These are phyloP conservation scores for Polydrusus tereticollis DNA, from an alignment of 2,888 invertebrate species.

Conservation along the genomic window DNA sequence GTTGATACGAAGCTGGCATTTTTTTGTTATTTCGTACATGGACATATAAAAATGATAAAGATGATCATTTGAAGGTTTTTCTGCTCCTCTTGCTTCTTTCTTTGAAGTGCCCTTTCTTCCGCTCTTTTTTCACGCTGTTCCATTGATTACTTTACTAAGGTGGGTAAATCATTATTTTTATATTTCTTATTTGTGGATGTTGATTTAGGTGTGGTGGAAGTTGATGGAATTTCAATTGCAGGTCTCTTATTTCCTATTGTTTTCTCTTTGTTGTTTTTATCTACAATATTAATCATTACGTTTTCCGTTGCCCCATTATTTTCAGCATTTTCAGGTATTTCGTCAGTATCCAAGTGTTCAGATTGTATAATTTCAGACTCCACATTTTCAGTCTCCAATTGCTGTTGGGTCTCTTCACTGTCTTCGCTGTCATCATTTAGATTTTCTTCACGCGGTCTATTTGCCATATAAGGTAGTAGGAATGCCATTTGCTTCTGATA, in stretches of 20 bases:
- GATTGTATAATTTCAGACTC: not conserved
- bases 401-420: not conserved
- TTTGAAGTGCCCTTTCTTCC: slow-evolving; percentile 5
- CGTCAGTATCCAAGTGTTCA: not conserved
- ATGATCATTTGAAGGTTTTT: slow-evolving; percentile 8
- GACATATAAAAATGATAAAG: slow-evolving; percentile 22
- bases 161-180: not conserved
- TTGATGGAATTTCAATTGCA: too few relatives aligned
- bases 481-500: slow-evolving; percentile 49
- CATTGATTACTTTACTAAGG: slow-evolving; percentile 4
- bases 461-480: slow-evolving; percentile 43
- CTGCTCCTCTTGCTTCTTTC: slow-evolving; percentile 9
- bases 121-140: not conserved
- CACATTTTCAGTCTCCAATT: not conserved
- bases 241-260: too few relatives aligned
- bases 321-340: slow-evolving; percentile 3
- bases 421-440: slow-evolving; percentile 17
- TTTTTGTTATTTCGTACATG: slow-evolving; percentile 18
- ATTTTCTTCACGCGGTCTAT: slow-evolving; percentile 39
- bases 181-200: not conserved
- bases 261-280: too few relatives aligned
- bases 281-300: not conserved
- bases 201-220: not conserved
- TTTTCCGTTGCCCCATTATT: slow-evolving; percentile 6
- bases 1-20: slow-evolving; percentile 35